Evolutionary conservation across 2,888 invertebrate species (phyloP).

Genomic region (Selenia dentaria): DNA sequence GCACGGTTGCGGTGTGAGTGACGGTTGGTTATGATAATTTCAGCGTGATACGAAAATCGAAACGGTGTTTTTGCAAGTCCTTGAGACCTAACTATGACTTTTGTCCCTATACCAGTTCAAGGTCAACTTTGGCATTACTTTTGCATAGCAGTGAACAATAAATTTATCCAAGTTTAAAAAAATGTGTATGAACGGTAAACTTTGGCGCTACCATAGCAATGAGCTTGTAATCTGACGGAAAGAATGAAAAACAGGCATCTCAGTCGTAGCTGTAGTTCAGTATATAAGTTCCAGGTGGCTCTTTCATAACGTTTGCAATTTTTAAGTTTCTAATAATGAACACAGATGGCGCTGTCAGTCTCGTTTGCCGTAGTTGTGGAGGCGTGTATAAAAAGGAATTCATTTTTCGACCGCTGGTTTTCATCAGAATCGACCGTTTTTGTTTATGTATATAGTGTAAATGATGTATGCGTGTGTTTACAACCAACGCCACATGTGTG

Average conservation of each 20-base stretch:
- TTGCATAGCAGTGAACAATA: too few relatives aligned
- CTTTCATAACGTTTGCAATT: neutral
- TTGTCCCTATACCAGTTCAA: too few relatives aligned
- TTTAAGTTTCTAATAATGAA: neutral
- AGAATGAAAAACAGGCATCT: too few relatives aligned
- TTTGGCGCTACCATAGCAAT: neutral
- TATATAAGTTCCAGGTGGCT: constrained; percentile 4
- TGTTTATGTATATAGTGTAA: constrained; percentile 8
- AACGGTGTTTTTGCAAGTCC: neutral
- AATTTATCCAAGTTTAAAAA: too few relatives aligned
- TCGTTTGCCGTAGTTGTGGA: neutral
- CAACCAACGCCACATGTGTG: constrained; percentile 10
- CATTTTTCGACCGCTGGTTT: constrained; percentile 3
- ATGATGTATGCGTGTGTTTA: constrained; percentile 3
- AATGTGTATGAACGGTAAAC: neutral
- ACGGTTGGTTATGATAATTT: constrained; percentile 9
- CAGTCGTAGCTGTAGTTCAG: too few relatives aligned
- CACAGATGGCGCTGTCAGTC: constrained; percentile 15
- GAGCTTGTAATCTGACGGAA: too few relatives aligned
- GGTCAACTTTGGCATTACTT: too few relatives aligned
- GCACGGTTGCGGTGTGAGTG: constrained; percentile 10
- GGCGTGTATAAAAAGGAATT: neutral
- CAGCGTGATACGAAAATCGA: too few relatives aligned
- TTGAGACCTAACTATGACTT: too few relatives aligned
- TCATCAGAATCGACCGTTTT: neutral